phyloP scores from a whole-genome alignment of 2,113 vertebrate species.

The Sebastes fasciatus region DNA sequence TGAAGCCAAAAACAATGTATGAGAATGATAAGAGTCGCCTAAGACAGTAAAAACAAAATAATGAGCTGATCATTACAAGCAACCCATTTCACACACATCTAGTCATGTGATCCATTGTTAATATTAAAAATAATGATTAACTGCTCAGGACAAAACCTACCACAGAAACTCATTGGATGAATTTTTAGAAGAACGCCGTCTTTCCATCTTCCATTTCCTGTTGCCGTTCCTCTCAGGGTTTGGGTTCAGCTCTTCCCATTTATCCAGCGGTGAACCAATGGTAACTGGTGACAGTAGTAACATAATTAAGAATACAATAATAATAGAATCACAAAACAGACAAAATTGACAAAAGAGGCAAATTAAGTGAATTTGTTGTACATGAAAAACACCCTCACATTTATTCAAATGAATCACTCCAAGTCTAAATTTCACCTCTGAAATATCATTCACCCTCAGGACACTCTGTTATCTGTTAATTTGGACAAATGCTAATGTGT shows the following conservation, averaged over 20 bases:
- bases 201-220: constrained; percentile 89
- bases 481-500: neutral
- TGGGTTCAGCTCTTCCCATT: constrained; percentile 94
- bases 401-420: neutral
- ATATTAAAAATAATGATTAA: too few relatives aligned
- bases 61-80: too few relatives aligned
- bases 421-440: neutral
- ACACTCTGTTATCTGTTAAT: neutral
- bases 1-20: too few relatives aligned
- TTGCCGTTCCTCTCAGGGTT: constrained; percentile 89
- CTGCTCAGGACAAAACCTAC: constrained; percentile 76
- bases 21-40: too few relatives aligned
- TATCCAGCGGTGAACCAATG: constrained; percentile 91
- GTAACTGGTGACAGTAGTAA: constrained; percentile 74
- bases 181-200: constrained; percentile 91
- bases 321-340: neutral
- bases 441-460: neutral
- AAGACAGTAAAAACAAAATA: too few relatives aligned
- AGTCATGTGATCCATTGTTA: too few relatives aligned
- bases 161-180: constrained; percentile 94
- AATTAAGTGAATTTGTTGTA: neutral
- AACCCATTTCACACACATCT: too few relatives aligned
- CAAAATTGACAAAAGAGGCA: neutral
- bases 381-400: neutral
- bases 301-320: neutral